Percentiles rank a stretch among this genome's conserved stretches.
Evolutionary conservation across 1,140 invertebrate genomes (phyloP).

Genomic region (Mylabris phalerata): DNA sequence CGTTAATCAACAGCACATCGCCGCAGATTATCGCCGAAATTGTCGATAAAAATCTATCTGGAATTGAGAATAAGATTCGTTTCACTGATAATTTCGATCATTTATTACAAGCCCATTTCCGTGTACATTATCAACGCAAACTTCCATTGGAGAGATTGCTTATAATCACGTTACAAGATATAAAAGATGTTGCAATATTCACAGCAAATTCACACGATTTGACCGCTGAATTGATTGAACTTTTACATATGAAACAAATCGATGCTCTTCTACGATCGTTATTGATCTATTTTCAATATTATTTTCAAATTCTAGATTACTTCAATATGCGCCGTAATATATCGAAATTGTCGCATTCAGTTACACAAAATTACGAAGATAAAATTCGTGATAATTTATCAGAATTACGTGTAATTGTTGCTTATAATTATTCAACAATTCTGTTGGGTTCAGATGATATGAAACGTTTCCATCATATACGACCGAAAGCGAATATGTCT

Average conservation of each 20-base stretch:
- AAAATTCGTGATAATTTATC: constrained; percentile 50
- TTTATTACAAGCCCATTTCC: constrained; percentile 47
- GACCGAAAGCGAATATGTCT: constrained; percentile 46
- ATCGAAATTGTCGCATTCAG: too few relatives aligned
- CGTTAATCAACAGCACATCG: too few relatives aligned
- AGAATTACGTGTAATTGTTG: constrained; percentile 50
- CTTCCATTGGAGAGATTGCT: constrained; percentile 46
- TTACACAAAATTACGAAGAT: constrained; percentile 33
- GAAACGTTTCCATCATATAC: constrained; percentile 52
- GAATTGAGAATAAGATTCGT: background rate
- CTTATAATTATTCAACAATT: constrained; percentile 53
- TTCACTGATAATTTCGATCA: background rate
- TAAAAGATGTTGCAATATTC: constrained; percentile 58
- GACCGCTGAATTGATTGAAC: constrained; percentile 50
- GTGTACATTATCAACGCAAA: constrained; percentile 50
- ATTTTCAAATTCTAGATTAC: constrained; percentile 47
- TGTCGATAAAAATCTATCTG: background rate
- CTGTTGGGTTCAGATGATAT: constrained; percentile 47
- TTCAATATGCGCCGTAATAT: too few relatives aligned
- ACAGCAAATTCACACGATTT: constrained; percentile 47
- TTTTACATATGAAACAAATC: constrained; percentile 50
- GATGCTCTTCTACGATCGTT: constrained; percentile 56
- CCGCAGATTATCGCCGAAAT: background rate
- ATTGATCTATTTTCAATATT: constrained; percentile 56
- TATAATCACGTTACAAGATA: constrained; percentile 54